Evolutionary conservation across 2,113 vertebrate genomes (phyloP).

Genomic region (Cololabis saira): DNA sequence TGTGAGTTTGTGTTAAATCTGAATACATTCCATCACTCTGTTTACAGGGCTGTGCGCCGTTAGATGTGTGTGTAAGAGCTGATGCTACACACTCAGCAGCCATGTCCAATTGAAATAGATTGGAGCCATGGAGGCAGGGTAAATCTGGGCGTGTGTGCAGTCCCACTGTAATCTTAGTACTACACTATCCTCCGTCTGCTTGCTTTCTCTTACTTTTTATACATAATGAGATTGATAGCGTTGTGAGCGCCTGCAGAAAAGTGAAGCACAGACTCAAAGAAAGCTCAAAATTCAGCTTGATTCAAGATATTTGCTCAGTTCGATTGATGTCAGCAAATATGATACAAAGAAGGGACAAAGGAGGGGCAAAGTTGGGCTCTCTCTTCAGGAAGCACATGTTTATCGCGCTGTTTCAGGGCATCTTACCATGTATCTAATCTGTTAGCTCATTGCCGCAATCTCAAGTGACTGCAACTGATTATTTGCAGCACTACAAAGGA

Average conservation of each 20-base stretch:
- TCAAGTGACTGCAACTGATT: no score
- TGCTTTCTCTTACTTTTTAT: conserved; percentile 44
- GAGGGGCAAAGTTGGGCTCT: no score
- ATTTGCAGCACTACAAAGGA: no score
- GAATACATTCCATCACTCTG: conserved; percentile 46
- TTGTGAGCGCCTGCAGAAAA: conserved; percentile 33
- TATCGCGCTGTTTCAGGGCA: no score
- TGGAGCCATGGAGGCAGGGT: conserved; percentile 58
- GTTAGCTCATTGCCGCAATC: no score
- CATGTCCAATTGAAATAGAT: conserved; percentile 77
- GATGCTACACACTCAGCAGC: conserved; percentile 57
- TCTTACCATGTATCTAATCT: no score
- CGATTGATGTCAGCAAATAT: background rate
- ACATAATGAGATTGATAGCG: conserved; percentile 62
- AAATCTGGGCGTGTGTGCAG: conserved; percentile 45
- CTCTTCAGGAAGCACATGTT: no score
- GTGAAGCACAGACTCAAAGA: conserved; percentile 38
- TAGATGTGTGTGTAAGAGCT: conserved; percentile 42
- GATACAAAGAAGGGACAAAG: no score
- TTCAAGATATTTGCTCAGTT: conserved; percentile 8
- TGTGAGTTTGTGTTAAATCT: conserved; percentile 19
- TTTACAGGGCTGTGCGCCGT: conserved; percentile 35
- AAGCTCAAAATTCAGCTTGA: background rate
- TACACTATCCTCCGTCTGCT: conserved; percentile 38
- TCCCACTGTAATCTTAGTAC: conserved; percentile 51